These are phyloP conservation scores for Corythornis cristatus DNA, from an alignment of 2,113 vertebrate genomes.

Conservation along the genomic window DNA sequence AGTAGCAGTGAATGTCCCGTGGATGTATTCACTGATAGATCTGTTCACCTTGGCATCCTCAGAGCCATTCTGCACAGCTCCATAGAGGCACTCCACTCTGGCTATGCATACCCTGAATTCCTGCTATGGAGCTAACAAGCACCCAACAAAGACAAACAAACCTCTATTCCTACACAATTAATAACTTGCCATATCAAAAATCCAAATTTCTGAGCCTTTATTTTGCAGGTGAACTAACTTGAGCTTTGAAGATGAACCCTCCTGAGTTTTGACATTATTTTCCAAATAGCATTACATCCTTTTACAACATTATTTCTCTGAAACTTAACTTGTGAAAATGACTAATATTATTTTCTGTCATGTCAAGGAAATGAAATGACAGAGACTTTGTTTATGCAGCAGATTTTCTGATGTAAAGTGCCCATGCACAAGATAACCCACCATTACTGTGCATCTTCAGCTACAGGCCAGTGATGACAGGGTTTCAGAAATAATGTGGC, in stretches of 20 bases:
- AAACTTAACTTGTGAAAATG: not conserved
- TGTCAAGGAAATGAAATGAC: not conserved
- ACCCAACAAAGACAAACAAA: not conserved
- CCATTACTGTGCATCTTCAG: not conserved
- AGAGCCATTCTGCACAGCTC: not conserved
- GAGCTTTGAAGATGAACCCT: not conserved
- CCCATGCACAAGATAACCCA: not conserved
- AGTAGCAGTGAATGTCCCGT: not conserved
- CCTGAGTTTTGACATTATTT: not conserved
- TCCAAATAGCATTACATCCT: not conserved
- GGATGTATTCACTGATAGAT: not conserved
- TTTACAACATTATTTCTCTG: not conserved
- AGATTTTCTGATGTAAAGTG: not conserved
- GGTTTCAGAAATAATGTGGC: slow-evolving; percentile 44
- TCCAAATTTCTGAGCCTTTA: not conserved
- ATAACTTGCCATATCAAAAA: not conserved
- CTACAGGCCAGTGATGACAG: slow-evolving; percentile 14
- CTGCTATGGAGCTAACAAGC: not conserved
- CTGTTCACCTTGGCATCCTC: not conserved
- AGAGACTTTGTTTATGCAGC: not conserved
- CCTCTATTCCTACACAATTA: not conserved
- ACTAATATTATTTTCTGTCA: not conserved
- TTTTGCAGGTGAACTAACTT: not conserved
- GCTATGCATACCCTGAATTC: not conserved
- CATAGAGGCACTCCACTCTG: not conserved